Evolutionary conservation across 2,797 vertebrate genomes (phyloP).

Genomic region (Muscicapa striata): DNA sequence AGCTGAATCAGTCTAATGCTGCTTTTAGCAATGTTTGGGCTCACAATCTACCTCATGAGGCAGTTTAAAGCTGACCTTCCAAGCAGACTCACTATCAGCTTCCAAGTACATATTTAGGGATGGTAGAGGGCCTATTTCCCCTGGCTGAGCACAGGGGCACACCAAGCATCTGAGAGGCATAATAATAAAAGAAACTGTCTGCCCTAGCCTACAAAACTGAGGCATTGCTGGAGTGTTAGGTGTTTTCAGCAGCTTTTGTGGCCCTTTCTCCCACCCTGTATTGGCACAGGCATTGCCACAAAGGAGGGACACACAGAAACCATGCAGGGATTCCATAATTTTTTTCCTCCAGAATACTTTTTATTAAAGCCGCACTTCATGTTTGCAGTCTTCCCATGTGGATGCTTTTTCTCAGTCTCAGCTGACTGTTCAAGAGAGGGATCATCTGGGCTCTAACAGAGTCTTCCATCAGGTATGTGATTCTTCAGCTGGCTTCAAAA

Average conservation of each 20-base stretch:
- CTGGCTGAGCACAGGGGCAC: neutral
- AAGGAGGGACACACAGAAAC: neutral
- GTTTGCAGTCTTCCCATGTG: conserved; percentile 78
- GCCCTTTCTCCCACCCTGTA: neutral
- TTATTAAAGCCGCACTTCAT: neutral
- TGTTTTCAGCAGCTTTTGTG: neutral
- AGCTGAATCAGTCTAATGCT: neutral
- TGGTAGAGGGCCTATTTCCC: neutral
- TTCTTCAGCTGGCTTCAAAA: neutral
- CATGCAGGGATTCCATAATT: neutral
- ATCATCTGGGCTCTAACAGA: conserved; percentile 78
- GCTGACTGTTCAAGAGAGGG: conserved; percentile 75
- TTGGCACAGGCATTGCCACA: neutral
- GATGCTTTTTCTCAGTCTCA: conserved; percentile 85
- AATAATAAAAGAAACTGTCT: neutral
- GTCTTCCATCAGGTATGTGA: conserved; percentile 82
- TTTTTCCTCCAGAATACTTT: neutral
- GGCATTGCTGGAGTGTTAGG: neutral
- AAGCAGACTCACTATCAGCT: neutral
- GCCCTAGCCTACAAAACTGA: neutral
- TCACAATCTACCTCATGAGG: neutral
- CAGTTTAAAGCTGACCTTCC: neutral
- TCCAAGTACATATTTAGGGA: neutral
- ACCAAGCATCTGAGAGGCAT: neutral
- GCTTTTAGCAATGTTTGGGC: neutral